Evolutionary conservation across 2,113 vertebrate genomes (phyloP), one percentile per base, ranked within the genome.

Genomic region (Balaeniceps rex): DNA sequence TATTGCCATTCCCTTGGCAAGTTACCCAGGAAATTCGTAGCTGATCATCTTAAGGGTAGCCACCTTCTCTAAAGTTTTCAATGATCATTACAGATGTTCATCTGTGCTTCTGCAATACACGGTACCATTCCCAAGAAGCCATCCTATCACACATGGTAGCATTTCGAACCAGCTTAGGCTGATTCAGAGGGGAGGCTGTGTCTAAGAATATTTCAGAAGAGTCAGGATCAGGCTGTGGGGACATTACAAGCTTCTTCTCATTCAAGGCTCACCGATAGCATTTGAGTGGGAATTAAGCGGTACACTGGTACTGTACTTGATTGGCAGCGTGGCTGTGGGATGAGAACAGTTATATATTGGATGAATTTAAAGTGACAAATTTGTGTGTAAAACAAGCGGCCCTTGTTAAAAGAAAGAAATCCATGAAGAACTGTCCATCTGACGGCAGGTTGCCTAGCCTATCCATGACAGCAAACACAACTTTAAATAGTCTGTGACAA

Each of bases 281-380:
- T 91, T 74, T 10, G 2, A 83, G 70, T 74, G 70, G 61, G 58
- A 91, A 78, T 94, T 76, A n/a, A 61, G 81, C 4, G 4, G 33
- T 66, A 14, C 36, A 28, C 58, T 69, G 65, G 51, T 71, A 57
- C 46, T 14, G 49, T 36, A 76, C 44, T 14, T n/a, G 70, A 94
- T 83, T 42, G 93, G 51, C 46, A 88, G n/a, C 4, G 0, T 21
- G 46, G 46, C 64, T 87, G 74, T 58, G 75, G 74, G 54, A 72
- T 80, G 19, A 90, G 46, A 91, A 40, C 0, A 0, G 49, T 70
- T 72, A 70, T 36, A 46, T 58, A 46, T 29, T 1, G 5, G 38
- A 69, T 63, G 71, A 94, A 93, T 91, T 85, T 84, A 79, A 79
- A 47, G 83, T 88, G 49, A 88, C 26, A 90, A 93, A 82, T 89